These are phyloP conservation scores for Palaemon carinicauda DNA, from an alignment of 1,140 invertebrate species.

Conservation along the genomic window DNA sequence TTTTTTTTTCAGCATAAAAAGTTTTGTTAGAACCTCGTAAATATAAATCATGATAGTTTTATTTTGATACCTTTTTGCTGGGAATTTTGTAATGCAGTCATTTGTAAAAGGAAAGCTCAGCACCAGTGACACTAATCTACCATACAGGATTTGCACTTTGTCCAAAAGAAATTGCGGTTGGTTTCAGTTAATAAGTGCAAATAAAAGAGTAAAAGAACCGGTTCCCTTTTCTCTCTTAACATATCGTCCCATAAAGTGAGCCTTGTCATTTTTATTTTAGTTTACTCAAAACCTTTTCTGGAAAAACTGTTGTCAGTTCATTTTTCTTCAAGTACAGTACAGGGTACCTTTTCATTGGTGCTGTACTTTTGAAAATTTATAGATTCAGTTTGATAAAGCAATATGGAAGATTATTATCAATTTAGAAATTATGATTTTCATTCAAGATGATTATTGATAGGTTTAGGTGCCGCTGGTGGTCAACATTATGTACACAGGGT, in stretches of 20 bases:
- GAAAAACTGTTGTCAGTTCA: no score
- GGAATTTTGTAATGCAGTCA: conserved; percentile 52
- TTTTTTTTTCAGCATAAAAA: conserved; percentile 40
- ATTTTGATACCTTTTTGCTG: conserved; percentile 54
- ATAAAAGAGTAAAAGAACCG: no score
- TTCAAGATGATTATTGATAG: not conserved
- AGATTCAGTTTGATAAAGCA: no score
- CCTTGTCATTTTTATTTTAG: no score
- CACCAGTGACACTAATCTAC: conserved; percentile 22
- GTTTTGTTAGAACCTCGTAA: conserved; percentile 42
- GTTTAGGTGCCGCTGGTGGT: conserved; percentile 29
- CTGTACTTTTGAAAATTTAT: no score
- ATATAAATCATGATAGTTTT: conserved; percentile 51
- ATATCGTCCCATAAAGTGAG: no score
- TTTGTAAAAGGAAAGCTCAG: conserved; percentile 27
- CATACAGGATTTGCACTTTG: not conserved
- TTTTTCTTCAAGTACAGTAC: no score
- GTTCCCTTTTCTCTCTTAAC: no score
- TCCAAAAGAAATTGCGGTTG: not conserved
- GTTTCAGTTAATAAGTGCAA: not conserved
- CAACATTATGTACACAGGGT: conserved; percentile 20
- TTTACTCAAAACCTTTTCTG: no score
- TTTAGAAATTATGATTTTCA: not conserved
- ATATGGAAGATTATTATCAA: no score
- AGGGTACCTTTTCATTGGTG: no score